Conservation (phyloP, 2,113 vertebrate genomes). For the Amphiprion ocellaris region DNA sequence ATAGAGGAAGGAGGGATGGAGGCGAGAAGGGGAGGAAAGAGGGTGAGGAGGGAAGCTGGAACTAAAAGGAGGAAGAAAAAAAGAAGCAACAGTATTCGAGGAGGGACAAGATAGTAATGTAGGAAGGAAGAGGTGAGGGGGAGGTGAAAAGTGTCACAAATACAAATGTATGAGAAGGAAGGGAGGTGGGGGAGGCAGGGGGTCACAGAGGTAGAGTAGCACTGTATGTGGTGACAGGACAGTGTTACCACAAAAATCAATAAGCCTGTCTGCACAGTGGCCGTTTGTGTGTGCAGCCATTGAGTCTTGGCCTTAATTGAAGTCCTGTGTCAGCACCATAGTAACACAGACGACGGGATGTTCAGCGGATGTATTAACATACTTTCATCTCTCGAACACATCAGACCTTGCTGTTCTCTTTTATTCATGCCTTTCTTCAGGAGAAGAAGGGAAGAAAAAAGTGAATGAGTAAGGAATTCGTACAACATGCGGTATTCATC, state of each 20-base stretch:
- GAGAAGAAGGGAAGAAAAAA: background rate
- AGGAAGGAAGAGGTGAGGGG: conserved; percentile 43
- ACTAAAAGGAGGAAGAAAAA: conserved; percentile 15
- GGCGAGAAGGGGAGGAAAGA: background rate
- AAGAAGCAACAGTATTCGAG: background rate
- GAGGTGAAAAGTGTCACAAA: conserved; percentile 73
- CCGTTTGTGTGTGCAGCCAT: conserved; percentile 19
- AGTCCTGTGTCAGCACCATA: conserved; percentile 58
- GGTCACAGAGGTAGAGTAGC: conserved; percentile 51
- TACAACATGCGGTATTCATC: background rate
- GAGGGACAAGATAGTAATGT: conserved; percentile 36
- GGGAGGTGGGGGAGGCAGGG: conserved; percentile 10
- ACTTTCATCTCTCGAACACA: conserved; percentile 21
- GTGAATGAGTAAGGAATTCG: background rate
- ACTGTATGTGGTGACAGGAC: conserved; percentile 70
- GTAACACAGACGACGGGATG: conserved; percentile 51
- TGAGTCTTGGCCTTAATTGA: conserved; percentile 63
- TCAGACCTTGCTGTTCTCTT: background rate
- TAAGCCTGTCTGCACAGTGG: conserved; percentile 58
- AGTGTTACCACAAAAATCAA: conserved; percentile 77
- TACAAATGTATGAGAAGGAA: conserved; percentile 71
- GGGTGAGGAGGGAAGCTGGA: background rate
- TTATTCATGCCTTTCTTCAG: background rate
- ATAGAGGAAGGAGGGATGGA: conserved; percentile 16
- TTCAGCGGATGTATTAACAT: conserved; percentile 48